Evolutionary conservation across 1,140 invertebrate species (phyloP).

Genomic region (Pentalonia nigronervosa): DNA sequence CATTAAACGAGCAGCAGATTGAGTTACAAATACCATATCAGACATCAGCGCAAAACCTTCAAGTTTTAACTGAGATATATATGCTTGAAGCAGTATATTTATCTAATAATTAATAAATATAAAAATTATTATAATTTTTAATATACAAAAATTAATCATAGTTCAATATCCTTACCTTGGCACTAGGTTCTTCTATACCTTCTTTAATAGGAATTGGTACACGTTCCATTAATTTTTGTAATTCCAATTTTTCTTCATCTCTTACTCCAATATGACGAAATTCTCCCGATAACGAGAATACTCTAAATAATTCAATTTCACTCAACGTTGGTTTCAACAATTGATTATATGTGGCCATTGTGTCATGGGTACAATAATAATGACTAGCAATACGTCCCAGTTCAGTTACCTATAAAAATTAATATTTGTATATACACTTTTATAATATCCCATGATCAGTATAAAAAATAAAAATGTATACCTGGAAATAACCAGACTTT

Average conservation of each 20-base stretch:
- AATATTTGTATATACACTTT: background rate
- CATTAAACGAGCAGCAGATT: conserved; percentile 94
- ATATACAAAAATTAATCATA: background rate
- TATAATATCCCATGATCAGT: background rate
- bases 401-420: conserved; percentile 88
- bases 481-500: conserved; percentile 92
- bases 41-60: conserved; percentile 98
- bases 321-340: conserved; percentile 94
- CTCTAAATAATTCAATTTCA: conserved; percentile 98
- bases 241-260: conserved; percentile 97
- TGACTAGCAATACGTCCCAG: conserved; percentile 96
- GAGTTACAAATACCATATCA: conserved; percentile 99
- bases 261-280: conserved; percentile 92
- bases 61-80: conserved; percentile 97
- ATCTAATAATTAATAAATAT: conserved; percentile 66
- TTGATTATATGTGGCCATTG: conserved; percentile 96
- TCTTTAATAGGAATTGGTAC: conserved; percentile 99
- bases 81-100: conserved; percentile 94
- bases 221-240: conserved; percentile 95
- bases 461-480: conserved; percentile 62
- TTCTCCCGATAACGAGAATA: conserved; percentile 96
- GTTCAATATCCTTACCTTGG: conserved; percentile 70
- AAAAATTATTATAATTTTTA: background rate
- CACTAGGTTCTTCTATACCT: conserved; percentile 96
- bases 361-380: conserved; percentile 97